Evolutionary conservation across 37 sponge, comb jelly and placozoan species (phyloP), one percentile per base, ranked within the genome.

Genomic region (Corticium candelabrum): DNA sequence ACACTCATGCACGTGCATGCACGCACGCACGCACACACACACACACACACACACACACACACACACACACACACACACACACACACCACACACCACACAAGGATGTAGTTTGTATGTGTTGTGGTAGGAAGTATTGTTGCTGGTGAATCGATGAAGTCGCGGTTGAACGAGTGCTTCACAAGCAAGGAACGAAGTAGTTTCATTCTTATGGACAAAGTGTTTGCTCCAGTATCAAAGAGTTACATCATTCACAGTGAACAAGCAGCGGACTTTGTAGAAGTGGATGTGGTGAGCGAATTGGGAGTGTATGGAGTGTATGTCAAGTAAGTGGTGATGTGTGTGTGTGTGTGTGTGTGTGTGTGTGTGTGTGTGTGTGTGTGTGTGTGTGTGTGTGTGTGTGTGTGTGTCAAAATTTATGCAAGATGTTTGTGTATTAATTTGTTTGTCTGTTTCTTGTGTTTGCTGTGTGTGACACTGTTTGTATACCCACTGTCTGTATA

Each of bases 301-400:
- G 62, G 62, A 50, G 21, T 21, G 62, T 50, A 50, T 50, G 62
- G 62, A 50, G 62, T 21, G 62, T 50, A 50, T 50, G 62, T 50
- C 15, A 50, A 21, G 62, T 50, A 50, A 50, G 62, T 7, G n/a
- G 30, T 76, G 82, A 3, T 29, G n/a, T 30, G 30, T 11, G 7
- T 36, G 57, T 73, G 50, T 31, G 57, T 74, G 76, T 74, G 34
- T 38, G 33, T 81, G 30, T 81, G 34, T 35, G 57, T 75, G 32
- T 73, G 36, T 74, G 74, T 70, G 40, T 43, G 67, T 35, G 41
- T 68, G 34, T 35, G 73, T 40, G 32, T 79, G 68, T 74, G 39
- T 39, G 40, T 75, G 56, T 38, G 4, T 37, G 38, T 33, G 75
- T 73, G 41, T 70, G 41, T 81, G 74, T 39, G 57, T 69, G 38